These are phyloP conservation scores for Phrixothrix hirtus DNA, from an alignment of 2,888 invertebrate species.

Conservation along the genomic window DNA sequence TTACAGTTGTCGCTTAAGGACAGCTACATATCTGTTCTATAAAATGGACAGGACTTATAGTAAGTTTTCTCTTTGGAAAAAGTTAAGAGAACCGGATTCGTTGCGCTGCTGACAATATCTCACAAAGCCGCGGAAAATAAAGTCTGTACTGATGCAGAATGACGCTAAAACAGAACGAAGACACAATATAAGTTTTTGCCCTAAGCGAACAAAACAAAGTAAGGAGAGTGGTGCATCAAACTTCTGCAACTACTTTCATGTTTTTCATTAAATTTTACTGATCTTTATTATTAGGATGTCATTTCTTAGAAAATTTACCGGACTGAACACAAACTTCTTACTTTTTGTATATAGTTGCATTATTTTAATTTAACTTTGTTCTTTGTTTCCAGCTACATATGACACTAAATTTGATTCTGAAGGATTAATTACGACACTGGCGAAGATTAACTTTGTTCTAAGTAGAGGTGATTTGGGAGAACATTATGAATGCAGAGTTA, in stretches of 20 bases:
- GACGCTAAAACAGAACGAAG: constrained; percentile 24
- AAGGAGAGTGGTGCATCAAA: constrained; percentile 19
- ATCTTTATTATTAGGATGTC: constrained; percentile 14
- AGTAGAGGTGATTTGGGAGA: constrained; percentile 74
- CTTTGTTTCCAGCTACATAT: constrained; percentile 58
- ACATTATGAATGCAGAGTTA: constrained; percentile 71
- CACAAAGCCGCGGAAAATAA: constrained; percentile 27
- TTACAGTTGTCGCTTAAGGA: constrained; percentile 13
- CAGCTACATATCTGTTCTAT: constrained; percentile 26
- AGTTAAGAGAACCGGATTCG: constrained; percentile 22
- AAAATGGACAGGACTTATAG: constrained; percentile 23
- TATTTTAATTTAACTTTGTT: neutral
- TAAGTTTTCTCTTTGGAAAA: constrained; percentile 20
- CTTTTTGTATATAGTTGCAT: too few species aligned
- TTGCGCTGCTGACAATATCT: constrained; percentile 25
- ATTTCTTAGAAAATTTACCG: constrained; percentile 9
- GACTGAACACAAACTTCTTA: neutral
- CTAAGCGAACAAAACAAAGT: constrained; percentile 15
- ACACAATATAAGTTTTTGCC: constrained; percentile 26
- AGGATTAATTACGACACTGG: constrained; percentile 68
- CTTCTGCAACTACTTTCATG: constrained; percentile 17
- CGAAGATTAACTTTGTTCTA: constrained; percentile 67
- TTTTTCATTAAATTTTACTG: constrained; percentile 11
- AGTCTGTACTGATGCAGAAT: constrained; percentile 14
- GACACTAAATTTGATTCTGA: constrained; percentile 49